Evolutionary conservation across 2,113 vertebrate species (phyloP).

Genomic region (Salvelinus fontinalis): DNA sequence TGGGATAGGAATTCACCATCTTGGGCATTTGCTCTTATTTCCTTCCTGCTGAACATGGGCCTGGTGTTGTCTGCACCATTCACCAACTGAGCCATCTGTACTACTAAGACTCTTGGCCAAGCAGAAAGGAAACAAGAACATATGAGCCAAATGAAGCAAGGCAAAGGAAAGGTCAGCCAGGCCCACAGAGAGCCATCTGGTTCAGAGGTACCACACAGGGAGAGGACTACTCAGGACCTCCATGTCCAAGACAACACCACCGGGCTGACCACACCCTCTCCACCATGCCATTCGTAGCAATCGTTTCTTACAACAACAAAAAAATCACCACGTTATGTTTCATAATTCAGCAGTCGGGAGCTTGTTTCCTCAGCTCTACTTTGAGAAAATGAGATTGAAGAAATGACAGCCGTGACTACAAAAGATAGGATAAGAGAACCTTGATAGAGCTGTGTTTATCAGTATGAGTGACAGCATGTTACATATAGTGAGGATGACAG

Average conservation of each 20-base stretch:
- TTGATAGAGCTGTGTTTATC: too few species aligned
- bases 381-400: too few species aligned
- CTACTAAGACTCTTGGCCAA: not conserved
- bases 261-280: constrained; percentile 9
- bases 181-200: not conserved
- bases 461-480: not conserved
- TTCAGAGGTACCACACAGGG: not conserved
- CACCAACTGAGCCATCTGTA: not conserved
- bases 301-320: too few species aligned
- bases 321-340: too few species aligned
- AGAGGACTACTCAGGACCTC: constrained; percentile 24
- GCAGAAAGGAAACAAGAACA: not conserved
- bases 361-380: too few species aligned
- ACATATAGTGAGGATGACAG: not conserved
- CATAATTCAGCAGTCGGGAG: too few species aligned
- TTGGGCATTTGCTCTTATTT: not conserved
- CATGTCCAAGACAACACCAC: constrained; percentile 47
- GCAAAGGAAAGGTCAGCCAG: not conserved
- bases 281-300: too few species aligned
- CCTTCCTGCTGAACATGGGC: not conserved
- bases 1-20: too few species aligned
- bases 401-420: not conserved
- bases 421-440: not conserved
- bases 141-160: not conserved
- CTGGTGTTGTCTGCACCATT: too few species aligned